Evolutionary conservation across 2,113 vertebrate genomes (phyloP).

Genomic region (Apeltes quadracus): DNA sequence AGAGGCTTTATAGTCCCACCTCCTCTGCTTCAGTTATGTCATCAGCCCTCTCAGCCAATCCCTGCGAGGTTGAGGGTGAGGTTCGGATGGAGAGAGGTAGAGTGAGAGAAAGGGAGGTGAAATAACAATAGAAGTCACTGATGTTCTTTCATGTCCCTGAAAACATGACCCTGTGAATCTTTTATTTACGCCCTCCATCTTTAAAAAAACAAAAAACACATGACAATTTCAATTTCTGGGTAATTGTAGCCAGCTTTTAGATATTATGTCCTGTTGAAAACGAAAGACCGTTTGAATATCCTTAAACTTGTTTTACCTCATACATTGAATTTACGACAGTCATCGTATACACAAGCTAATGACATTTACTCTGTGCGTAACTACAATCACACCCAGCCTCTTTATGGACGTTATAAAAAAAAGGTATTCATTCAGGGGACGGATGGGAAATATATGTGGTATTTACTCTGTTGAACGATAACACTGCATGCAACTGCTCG

Average conservation of each 20-base stretch:
- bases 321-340: not conserved
- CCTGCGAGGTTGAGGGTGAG: constrained; percentile 14
- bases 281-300: not conserved
- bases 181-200: not conserved
- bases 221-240: not conserved
- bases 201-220: constrained; percentile 6
- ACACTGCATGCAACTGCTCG: constrained; percentile 24
- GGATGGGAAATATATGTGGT: constrained; percentile 43
- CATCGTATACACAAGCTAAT: not conserved
- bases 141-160: constrained; percentile 28
- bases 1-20: constrained; percentile 76
- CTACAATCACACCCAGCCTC: constrained; percentile 1
- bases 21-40: constrained; percentile 60
- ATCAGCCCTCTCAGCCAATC: constrained; percentile 72
- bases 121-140: constrained; percentile 30
- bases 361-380: not conserved
- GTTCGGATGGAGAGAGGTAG: not conserved
- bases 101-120: not conserved
- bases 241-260: not conserved
- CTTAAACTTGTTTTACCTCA: not conserved
- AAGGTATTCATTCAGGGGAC: constrained; percentile 29
- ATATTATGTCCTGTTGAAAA: not conserved
- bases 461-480: constrained; percentile 36
- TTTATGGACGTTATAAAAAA: constrained; percentile 28
- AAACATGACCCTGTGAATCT: not conserved